These are phyloP conservation scores for Lathronympha strigana DNA, from an alignment of 2,888 invertebrate species.

Conservation along the genomic window DNA sequence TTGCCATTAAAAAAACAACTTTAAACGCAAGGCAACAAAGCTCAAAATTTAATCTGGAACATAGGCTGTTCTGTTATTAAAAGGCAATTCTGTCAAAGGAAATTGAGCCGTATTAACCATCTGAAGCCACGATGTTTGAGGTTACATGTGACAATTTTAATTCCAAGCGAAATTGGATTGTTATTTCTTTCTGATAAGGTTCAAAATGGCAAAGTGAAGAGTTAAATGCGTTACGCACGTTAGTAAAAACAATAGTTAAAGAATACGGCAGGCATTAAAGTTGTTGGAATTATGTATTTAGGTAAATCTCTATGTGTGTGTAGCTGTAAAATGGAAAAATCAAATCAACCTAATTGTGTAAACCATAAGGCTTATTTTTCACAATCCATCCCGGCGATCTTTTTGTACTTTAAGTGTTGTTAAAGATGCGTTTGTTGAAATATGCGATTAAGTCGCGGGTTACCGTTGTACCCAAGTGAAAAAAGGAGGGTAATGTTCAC, in stretches of 20 bases:
- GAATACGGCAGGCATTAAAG: constrained; percentile 21
- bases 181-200: background rate
- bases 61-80: background rate
- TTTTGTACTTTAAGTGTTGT: constrained; percentile 7
- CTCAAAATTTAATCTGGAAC: background rate
- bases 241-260: constrained; percentile 27
- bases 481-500: background rate
- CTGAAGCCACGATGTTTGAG: background rate
- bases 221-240: constrained; percentile 17
- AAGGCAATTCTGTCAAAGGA: background rate
- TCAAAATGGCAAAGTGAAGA: background rate
- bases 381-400: background rate
- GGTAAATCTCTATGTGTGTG: background rate
- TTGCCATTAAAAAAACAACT: background rate
- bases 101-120: background rate
- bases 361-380: background rate
- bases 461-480: background rate
- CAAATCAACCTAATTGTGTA: background rate
- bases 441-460: background rate
- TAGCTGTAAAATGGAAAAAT: background rate
- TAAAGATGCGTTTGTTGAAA: constrained; percentile 19
- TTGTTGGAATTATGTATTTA: constrained; percentile 27
- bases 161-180: background rate
- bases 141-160: constrained; percentile 11
- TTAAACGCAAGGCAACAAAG: background rate